Evolutionary conservation across 2,888 invertebrate genomes (phyloP), one percentile per base, ranked within the genome.

Genomic region (Branchellion lobata): DNA sequence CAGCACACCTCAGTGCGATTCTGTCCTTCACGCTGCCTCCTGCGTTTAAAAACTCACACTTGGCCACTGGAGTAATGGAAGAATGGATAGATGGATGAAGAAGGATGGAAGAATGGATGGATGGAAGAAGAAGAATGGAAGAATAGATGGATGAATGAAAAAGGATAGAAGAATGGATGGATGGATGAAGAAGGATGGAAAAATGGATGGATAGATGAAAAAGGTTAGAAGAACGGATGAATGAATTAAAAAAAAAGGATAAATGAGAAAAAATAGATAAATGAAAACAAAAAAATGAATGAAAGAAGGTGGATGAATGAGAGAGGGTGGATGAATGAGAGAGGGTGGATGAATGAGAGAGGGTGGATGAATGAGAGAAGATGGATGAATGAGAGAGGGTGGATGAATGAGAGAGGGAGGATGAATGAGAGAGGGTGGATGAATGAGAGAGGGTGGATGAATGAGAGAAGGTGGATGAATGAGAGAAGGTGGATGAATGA

Each of bases 11-110:
- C 27, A 24, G 84, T 0, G 93, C 98, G 85, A 99, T 98, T 33
- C 88, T 82, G 82, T 88, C 88, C 82, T 88, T 88, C 2, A 87
- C 86, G 82, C 87, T 97, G 11, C 99, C 99, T 78, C 98, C 98
- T 72, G 99, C 95, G 88, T 96, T 99, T 85, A 97, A 90, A 87
- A 92, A 99, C 88, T 99, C 99, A 88, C 97, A 98, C 90, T 99
- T 99, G 78, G 91, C 98, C 90, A 94, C 97, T 97, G 86, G 34
- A 83, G 83, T 72, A 51, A n/a, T 1, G 0, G 21, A 14, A 36
- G 29, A 33, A 75, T 47, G 33, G 24, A 40, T 11, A 31, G 11
- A 24, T 40, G 21, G 8, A 65, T 27, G 3, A 11, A n/a, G 21
- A 65, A 27, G 8, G 8, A 21, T 71, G 31, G 8, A 31, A 24